Conservation (phyloP, 2,113 vertebrate genomes). For the Girardinichthys multiradiatus region DNA sequence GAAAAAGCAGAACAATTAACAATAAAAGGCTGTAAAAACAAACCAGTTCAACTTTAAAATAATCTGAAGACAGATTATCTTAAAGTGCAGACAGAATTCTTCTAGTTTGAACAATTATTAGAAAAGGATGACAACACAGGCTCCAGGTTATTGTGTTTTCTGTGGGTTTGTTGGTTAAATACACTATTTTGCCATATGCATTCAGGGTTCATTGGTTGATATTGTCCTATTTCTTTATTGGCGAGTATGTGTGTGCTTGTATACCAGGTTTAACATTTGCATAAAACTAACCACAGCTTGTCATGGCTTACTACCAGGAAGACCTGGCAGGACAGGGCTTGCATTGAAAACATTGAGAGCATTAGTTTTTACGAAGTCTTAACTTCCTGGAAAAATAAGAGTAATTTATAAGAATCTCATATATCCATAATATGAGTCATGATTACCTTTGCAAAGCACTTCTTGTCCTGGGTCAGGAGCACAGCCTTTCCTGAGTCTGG, state of each 20-base stretch:
- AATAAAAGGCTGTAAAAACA: constrained; percentile 7
- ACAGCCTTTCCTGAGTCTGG: constrained; percentile 90
- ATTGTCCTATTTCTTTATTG: not conserved
- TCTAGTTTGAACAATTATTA: no score
- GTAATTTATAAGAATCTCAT: not conserved
- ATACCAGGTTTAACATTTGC: no score
- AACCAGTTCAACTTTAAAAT: not conserved
- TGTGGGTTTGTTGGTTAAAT: not conserved
- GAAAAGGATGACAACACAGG: no score
- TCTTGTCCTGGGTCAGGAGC: constrained; percentile 95
- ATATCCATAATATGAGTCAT: no score
- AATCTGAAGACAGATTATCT: not conserved
- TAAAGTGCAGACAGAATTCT: not conserved
- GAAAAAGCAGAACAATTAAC: not conserved
- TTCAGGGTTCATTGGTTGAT: not conserved
- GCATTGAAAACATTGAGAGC: not conserved
- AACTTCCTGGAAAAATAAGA: not conserved
- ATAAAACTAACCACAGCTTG: not conserved
- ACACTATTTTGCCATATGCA: not conserved
- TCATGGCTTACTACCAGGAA: not conserved
- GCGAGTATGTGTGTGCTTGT: not conserved
- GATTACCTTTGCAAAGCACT: constrained; percentile 93
- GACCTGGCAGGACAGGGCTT: not conserved
- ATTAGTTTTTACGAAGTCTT: not conserved
- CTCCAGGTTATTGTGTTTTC: not conserved